A percentile compares a stretch with the other conserved stretches of the same genome.
These are phyloP conservation scores for Distichodus sexfasciatus DNA, from an alignment of 2,797 vertebrate species.

Conservation along the genomic window DNA sequence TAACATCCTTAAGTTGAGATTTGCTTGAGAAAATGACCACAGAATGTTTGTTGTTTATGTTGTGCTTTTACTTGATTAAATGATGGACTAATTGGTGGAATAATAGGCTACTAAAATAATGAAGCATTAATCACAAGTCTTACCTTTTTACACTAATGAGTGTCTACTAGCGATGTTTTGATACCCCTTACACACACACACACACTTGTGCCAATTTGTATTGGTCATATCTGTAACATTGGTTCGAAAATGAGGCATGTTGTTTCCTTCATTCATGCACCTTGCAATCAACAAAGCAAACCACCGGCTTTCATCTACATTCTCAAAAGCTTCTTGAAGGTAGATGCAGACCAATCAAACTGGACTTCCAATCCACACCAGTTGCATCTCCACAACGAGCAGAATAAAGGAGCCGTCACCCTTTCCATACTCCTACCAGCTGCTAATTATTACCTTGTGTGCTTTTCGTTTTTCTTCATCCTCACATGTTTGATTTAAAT, in stretches of 20 bases:
- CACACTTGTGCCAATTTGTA: background rate
- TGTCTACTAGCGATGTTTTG: too few relatives aligned
- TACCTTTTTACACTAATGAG: too few relatives aligned
- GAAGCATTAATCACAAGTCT: too few relatives aligned
- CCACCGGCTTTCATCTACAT: conserved; percentile 47
- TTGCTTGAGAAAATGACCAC: too few relatives aligned
- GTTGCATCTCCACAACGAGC: conserved; percentile 28
- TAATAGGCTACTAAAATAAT: too few relatives aligned
- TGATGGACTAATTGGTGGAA: too few relatives aligned
- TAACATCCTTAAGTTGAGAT: too few relatives aligned
- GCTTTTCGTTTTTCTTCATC: background rate
- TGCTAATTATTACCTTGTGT: conserved; percentile 10
- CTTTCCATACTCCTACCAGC: background rate
- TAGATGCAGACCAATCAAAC: conserved; percentile 44
- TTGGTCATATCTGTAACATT: background rate
- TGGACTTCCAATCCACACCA: conserved; percentile 24
- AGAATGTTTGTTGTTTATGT: too few relatives aligned
- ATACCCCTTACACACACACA: too few relatives aligned
- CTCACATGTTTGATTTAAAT: conserved; percentile 4
- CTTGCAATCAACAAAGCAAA: conserved; percentile 46
- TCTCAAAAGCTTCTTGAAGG: conserved; percentile 34
- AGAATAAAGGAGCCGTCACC: conserved; percentile 7
- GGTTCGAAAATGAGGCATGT: conserved; percentile 5
- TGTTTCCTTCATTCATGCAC: conserved; percentile 44
- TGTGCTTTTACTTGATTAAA: too few relatives aligned